Evolutionary conservation across 2,797 vertebrate species (phyloP), one percentile per base, ranked within the genome.

Genomic region (Florisuga fusca): DNA sequence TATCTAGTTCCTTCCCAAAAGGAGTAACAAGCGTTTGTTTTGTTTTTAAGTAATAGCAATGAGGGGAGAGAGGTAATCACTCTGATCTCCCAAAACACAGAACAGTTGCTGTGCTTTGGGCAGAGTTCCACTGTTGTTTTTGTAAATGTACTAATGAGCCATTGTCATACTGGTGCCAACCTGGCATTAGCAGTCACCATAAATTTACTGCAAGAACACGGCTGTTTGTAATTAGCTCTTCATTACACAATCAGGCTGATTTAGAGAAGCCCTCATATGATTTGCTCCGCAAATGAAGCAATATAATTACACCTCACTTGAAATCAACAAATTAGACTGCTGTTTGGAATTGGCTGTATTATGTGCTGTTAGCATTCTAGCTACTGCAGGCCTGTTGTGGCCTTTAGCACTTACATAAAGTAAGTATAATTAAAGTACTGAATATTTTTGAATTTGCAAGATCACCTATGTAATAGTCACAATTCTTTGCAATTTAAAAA

Each of bases 211-310:
- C 97, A 97, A 97, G 98, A 98, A 98, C 96, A 98, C 97, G 97
- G 98, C 97, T 98, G 98, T 98, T 98, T 98, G 98, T 98, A 98
- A 98, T 98, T 98, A 98, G 97, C 98, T 98, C 97, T 98, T 98
- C 98, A 98, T 98, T 98, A 98, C 97, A 98, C 98, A 98, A 98
- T 98, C 98, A 98, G 97, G 80, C 97, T 98, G 98, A 98, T 98
- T 98, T 98, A 97, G 97, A 96, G 95, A 98, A 98, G 97, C 96
- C 97, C 97, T 98, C 91, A 62, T 98, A 98, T 98, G 98, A 98
- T 98, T 98, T 98, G 97, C 97, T 98, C 96, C 97, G 97, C 97
- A 98, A 98, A 98, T 97, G 98, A 98, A 98, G 97, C 98, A 98
- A 98, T 98, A 97, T 98, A 98, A 98, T 98, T 98, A 98, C 96